A percentile compares a stretch with the other conserved stretches of the same genome.
These are phyloP conservation scores for Oreotrochilus melanogaster DNA, from an alignment of 2,113 vertebrate genomes.

Conservation along the genomic window DNA sequence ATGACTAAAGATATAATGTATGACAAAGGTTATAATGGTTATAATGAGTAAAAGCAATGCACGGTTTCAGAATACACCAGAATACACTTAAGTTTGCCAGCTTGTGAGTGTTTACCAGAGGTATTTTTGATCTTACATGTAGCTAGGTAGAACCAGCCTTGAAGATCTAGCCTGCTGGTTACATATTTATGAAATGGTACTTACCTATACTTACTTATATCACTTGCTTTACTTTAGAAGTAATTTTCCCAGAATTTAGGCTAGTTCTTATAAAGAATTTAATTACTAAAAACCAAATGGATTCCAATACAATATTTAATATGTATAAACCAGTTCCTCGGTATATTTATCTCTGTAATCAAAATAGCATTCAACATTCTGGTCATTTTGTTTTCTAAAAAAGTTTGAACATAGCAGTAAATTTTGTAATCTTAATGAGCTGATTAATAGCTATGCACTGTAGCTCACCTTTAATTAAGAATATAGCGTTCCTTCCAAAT, in stretches of 20 bases:
- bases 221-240: neutral
- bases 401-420: constrained; percentile 63
- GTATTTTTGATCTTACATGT: neutral
- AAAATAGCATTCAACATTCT: constrained; percentile 69
- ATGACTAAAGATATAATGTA: neutral
- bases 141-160: neutral
- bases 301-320: constrained; percentile 15
- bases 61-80: neutral
- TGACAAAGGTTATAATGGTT: neutral
- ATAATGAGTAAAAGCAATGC: neutral
- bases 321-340: constrained; percentile 55
- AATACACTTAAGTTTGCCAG: neutral
- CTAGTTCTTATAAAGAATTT: constrained; percentile 48
- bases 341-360: constrained; percentile 64
- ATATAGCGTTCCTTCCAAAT: neutral
- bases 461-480: constrained; percentile 12
- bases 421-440: constrained; percentile 44
- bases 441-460: neutral
- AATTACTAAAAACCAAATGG: constrained; percentile 41
- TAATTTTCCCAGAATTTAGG: constrained; percentile 25
- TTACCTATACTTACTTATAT: neutral
- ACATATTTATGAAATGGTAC: neutral
- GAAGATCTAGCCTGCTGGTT: neutral
- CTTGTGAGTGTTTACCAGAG: neutral
- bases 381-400: constrained; percentile 51